These are phyloP conservation scores for Gryon sp. DNA, from an alignment of 1,140 invertebrate species.

Conservation along the genomic window DNA sequence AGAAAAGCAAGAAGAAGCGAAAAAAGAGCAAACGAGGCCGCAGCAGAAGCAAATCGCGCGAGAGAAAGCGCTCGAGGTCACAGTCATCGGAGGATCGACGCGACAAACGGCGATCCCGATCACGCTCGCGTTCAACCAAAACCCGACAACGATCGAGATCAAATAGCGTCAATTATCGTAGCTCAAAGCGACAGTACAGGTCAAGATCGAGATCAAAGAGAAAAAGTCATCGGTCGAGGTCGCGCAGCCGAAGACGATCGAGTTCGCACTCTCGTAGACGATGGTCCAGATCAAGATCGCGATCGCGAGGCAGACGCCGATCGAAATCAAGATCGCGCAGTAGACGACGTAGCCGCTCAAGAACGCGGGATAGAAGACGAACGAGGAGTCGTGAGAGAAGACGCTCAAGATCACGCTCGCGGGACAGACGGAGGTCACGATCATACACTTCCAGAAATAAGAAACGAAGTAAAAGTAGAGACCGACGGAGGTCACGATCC, in stretches of 20 bases:
- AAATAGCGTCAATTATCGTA: constrained; percentile 66
- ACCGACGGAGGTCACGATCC: constrained; percentile 69
- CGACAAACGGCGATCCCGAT: constrained; percentile 66
- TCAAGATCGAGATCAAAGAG: constrained; percentile 68
- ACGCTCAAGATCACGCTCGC: constrained; percentile 63
- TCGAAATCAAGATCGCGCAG: constrained; percentile 56
- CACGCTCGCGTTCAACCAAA: constrained; percentile 61
- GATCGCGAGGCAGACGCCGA: constrained; percentile 60
- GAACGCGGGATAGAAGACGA: constrained; percentile 65
- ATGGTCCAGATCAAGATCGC: constrained; percentile 71
- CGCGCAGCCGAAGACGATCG: constrained; percentile 62
- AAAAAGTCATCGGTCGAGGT: constrained; percentile 59
- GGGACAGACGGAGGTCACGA: constrained; percentile 70
- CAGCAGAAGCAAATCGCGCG: constrained; percentile 72
- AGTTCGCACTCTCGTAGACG: constrained; percentile 67
- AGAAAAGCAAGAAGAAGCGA: constrained; percentile 58
- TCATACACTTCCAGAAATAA: constrained; percentile 69
- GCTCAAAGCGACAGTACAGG: constrained; percentile 62
- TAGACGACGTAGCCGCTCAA: constrained; percentile 63
- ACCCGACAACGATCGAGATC: constrained; percentile 70
- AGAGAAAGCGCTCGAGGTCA: constrained; percentile 67
- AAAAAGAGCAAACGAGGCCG: constrained; percentile 63
- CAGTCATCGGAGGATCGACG: constrained; percentile 65
- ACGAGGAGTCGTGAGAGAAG: constrained; percentile 34
- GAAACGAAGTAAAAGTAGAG: constrained; percentile 68